Evolutionary conservation across 2,888 invertebrate genomes (phyloP), one percentile per base, ranked within the genome.

Genomic region (Spodoptera exigua): DNA sequence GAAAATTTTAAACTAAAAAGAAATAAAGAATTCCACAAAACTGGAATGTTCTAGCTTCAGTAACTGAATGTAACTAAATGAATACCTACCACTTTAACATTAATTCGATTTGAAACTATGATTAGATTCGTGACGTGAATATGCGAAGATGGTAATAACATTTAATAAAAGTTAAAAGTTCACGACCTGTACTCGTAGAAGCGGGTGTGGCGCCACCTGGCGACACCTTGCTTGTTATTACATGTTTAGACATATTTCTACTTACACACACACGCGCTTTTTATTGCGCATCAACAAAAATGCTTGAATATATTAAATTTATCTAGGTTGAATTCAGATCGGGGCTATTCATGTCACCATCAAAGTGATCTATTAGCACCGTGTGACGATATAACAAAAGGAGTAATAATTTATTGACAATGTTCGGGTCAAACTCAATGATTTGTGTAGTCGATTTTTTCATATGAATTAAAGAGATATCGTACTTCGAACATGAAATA

Each of bases 131-230:
- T 62, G 61, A 58, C 57, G 27, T 60, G 65, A 74, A 76, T 65
- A 55, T 61, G 61, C 52, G 68, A 74, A 69, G 39, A 48, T 48
- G 18, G 40, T 69, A 56, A 71, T 62, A 21, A 35, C 48, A 61
- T 65, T 44, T 67, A 56, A 53, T 64, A 66, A 74, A 65, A 51
- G 62, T 76, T 73, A 70, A 73, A 73, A 62, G 70, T 62, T 70
- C 51, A 54, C 32, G 45, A 73, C 35, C 55, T 5, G 27, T 27
- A 4, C 27, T n/a, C n/a, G 1, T 27, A 27, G 27, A 5, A 27
- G 5, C 27, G 27, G 27, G 7, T 27, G 27, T 27, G 9, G 5
- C 27, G 5, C 27, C 14, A 11, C 27, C 51, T 35, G 14, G 36
- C n/a, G 32, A 17, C 18, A 43, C 32, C 21, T 40, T 36, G 46